Evolutionary conservation across 2,888 invertebrate species (phyloP).

Genomic region (Taphrorychus bicolor): DNA sequence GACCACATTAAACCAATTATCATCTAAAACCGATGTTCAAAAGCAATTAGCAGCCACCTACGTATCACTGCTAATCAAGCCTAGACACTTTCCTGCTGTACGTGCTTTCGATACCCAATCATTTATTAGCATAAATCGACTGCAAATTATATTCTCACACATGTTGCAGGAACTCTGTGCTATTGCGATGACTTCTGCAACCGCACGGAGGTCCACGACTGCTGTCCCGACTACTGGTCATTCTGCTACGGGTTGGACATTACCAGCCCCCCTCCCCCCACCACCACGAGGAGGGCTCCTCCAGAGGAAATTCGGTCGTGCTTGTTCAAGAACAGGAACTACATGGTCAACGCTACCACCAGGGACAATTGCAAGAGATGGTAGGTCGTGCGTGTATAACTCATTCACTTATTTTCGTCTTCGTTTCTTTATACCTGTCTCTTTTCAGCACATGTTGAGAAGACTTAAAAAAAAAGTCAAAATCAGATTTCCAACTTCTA

Average conservation of each 20-base stretch:
- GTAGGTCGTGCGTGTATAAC: slow-evolving; percentile 61
- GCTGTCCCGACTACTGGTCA: slow-evolving; percentile 89
- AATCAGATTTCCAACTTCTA: neutral
- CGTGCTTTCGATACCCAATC: too few species aligned
- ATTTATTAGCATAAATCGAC: neutral
- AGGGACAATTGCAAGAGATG: slow-evolving; percentile 78
- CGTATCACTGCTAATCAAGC: too few species aligned
- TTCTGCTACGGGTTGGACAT: slow-evolving; percentile 65
- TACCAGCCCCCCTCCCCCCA: slow-evolving; percentile 37
- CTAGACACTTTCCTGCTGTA: too few species aligned
- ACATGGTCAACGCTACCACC: slow-evolving; percentile 62
- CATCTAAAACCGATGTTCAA: too few species aligned
- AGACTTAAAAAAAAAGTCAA: neutral
- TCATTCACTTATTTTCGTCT: too few species aligned
- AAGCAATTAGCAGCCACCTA: too few species aligned
- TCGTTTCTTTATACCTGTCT: too few species aligned
- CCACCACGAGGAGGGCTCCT: slow-evolving; percentile 38
- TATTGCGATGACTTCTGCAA: slow-evolving; percentile 96
- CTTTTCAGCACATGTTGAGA: too few species aligned
- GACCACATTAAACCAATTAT: too few species aligned
- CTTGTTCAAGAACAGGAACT: slow-evolving; percentile 61
- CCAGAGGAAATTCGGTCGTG: slow-evolving; percentile 59
- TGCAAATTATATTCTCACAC: neutral
- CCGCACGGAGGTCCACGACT: slow-evolving; percentile 75
- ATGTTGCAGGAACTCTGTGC: slow-evolving; percentile 75